Evolutionary conservation across 2,888 invertebrate genomes (phyloP).

Genomic region (Norana najaformis): DNA sequence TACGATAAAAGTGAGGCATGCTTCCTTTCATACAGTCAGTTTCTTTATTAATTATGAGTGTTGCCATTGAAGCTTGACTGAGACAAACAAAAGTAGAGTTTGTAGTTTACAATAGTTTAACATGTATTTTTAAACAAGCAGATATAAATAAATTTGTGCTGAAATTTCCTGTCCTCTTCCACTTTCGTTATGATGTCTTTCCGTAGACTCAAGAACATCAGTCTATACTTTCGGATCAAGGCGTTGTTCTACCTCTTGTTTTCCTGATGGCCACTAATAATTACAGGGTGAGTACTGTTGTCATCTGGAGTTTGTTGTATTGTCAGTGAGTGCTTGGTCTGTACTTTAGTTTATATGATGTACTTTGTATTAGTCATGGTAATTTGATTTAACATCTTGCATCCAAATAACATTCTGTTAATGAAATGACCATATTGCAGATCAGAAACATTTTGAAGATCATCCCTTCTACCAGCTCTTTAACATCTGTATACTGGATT

Average conservation of each 20-base stretch:
- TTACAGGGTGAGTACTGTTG: background rate
- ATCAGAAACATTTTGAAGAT: too few relatives aligned
- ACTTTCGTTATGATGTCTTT: background rate
- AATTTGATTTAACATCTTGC: background rate
- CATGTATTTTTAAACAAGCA: background rate
- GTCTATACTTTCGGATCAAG: conserved; percentile 19
- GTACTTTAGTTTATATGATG: background rate
- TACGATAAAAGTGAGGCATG: background rate
- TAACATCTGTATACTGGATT: background rate
- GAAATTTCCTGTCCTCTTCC: background rate
- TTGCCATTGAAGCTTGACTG: background rate
- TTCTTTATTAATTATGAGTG: background rate
- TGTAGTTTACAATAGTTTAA: background rate
- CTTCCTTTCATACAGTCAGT: background rate
- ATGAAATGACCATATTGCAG: background rate
- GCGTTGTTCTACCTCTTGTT: conserved; percentile 23
- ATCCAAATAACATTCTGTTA: background rate
- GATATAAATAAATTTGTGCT: background rate
- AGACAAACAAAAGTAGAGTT: background rate
- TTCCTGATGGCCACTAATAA: conserved; percentile 20
- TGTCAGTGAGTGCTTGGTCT: background rate
- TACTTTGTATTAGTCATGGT: background rate
- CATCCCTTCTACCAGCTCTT: background rate
- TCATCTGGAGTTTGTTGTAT: background rate
- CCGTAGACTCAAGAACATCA: background rate